phyloP scores from a whole-genome alignment of 2,888 invertebrate genomes.

The Julus scandinavius region DNA sequence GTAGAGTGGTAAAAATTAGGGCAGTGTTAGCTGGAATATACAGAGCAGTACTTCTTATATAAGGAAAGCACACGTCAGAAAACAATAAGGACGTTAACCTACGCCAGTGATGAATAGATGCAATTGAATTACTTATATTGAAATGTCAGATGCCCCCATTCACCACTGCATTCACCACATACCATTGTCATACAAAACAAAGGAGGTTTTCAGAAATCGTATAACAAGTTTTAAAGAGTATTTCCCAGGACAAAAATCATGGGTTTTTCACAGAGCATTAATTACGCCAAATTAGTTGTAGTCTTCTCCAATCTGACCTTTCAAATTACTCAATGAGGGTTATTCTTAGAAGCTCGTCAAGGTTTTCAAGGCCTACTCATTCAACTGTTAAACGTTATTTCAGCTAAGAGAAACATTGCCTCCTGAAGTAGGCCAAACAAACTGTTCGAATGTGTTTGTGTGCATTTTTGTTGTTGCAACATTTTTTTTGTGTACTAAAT shows the following conservation, averaged over 20 bases:
- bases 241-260: constrained; percentile 4
- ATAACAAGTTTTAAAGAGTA: background rate
- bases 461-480: background rate
- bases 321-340: background rate
- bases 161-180: constrained; percentile 19
- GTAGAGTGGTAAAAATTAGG: background rate
- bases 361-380: background rate
- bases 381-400: background rate
- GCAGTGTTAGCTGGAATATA: background rate
- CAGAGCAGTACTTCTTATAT: background rate
- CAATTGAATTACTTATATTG: background rate
- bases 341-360: background rate
- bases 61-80: background rate
- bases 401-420: background rate
- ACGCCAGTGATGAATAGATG: background rate
- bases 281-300: background rate
- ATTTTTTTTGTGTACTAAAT: too few species aligned
- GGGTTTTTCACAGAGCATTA: constrained; percentile 10
- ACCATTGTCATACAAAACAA: background rate
- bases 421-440: background rate
- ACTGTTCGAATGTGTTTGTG: background rate
- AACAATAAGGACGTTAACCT: constrained; percentile 12
- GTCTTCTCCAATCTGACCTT: background rate
- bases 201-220: background rate
- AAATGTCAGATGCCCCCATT: background rate